These are phyloP conservation scores for Lynx canadensis DNA, from an alignment of 2,113 vertebrate species.

Conservation along the genomic window DNA sequence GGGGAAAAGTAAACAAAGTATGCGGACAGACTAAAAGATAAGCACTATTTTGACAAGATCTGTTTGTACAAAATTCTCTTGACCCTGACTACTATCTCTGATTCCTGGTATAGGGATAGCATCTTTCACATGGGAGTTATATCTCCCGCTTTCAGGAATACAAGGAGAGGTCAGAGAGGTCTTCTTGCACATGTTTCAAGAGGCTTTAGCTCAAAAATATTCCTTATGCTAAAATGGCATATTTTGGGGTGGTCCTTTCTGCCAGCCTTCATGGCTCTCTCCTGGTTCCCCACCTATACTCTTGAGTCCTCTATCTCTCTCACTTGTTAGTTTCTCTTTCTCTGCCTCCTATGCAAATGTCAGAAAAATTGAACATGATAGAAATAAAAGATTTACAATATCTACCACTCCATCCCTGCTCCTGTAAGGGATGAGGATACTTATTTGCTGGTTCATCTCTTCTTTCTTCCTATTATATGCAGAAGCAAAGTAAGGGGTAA, in stretches of 20 bases:
- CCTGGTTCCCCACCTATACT: not conserved
- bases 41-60: not conserved
- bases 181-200: not conserved
- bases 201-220: not conserved
- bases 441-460: not conserved
- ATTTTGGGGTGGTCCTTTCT: not conserved
- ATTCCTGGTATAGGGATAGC: not conserved
- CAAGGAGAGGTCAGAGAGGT: not conserved
- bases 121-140: not conserved
- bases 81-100: not conserved
- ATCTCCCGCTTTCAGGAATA: not conserved
- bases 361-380: not conserved
- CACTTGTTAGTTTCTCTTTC: not conserved
- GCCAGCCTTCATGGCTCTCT: not conserved
- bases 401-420: not conserved
- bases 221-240: not conserved
- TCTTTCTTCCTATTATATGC: not conserved
- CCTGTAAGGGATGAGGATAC: not conserved
- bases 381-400: not conserved
- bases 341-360: not conserved
- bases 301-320: not conserved
- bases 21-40: not conserved
- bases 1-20: not conserved
- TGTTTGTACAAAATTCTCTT: not conserved
- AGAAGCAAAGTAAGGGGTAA: not conserved